Conservation (phyloP, 2,888 invertebrate species). For the Elegia similella region DNA sequence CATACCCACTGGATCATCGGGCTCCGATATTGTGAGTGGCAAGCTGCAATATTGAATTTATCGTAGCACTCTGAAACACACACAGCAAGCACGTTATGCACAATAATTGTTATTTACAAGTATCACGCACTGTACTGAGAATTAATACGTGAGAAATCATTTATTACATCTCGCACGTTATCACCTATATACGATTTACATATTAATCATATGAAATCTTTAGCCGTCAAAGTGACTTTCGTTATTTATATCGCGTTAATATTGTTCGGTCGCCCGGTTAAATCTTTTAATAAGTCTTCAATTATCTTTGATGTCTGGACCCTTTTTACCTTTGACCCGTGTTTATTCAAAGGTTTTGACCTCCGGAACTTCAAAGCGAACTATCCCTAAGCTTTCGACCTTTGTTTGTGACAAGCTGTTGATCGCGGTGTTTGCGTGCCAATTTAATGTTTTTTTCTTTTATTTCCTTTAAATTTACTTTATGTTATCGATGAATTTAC, state of each 20-base stretch:
- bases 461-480: no score
- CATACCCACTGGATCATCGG: no score
- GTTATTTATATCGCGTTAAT: conserved; percentile 10
- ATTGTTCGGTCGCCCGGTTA: conserved; percentile 30
- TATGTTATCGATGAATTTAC: no score
- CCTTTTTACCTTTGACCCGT: conserved; percentile 68
- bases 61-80: no score
- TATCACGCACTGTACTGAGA: no score
- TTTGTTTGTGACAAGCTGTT: conserved; percentile 41
- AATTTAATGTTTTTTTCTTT: conserved; percentile 8
- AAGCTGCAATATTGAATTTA: no score
- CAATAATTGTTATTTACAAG: no score
- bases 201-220: not conserved
- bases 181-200: not conserved
- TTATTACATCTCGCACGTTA: not conserved
- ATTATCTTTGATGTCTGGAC: conserved; percentile 69
- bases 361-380: conserved; percentile 62
- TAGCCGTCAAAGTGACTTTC: not conserved
- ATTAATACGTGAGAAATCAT: no score
- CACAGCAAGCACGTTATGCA: no score
- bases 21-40: no score
- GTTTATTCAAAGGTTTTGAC: conserved; percentile 53
- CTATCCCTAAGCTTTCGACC: conserved; percentile 53
- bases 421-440: conserved; percentile 28
- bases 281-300: conserved; percentile 61